Evolutionary conservation across 2,888 invertebrate genomes (phyloP), one percentile per base, ranked within the genome.

Genomic region (Eulithis testata): DNA sequence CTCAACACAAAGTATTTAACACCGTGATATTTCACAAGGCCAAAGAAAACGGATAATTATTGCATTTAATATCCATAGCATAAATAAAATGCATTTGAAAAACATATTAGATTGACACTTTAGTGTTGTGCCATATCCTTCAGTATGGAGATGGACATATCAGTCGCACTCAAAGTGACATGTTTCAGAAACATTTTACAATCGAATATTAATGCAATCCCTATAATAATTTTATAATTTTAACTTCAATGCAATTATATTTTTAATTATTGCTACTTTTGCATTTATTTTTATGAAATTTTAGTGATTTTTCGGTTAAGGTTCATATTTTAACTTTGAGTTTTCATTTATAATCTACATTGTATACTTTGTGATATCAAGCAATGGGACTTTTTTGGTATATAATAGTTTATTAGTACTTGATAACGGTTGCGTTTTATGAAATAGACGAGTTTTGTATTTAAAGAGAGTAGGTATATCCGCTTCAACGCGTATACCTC

Each of bases 21-120:
- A 82, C 87, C 86, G 92, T 93, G 92, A 93, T 92, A 92, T 86
- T 85, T 89, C 91, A 88, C 88, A 90, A 90, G 90, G 83, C 93
- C 93, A 93, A 93, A 92, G 91, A 93, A 83, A 86, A 83, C 74
- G 80, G 78, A 74, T 81, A 83, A 77, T 83, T 73, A 73, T 73
- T 82, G 89, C 89, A 89, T 89, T 88, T 89, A 90, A 82, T 82
- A 85, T 78, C 78, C 80, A 75, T 86, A 83, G 82, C 60, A 57
- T 65, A 65, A 63, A 60, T 27, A 51, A 58, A 58, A 57, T 56
- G 60, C 67, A 67, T 63, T 70, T 66, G 55, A 63, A 63, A 66
- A 66, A 63, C 4, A 67, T 66, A 63, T 68, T 71, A 70, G 62
- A 63, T 70, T 64, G 66, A 60, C 55, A 68, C 65, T 64, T 62